Evolutionary conservation across 2,888 invertebrate genomes (phyloP).

Genomic region (Melanargia galathea): DNA sequence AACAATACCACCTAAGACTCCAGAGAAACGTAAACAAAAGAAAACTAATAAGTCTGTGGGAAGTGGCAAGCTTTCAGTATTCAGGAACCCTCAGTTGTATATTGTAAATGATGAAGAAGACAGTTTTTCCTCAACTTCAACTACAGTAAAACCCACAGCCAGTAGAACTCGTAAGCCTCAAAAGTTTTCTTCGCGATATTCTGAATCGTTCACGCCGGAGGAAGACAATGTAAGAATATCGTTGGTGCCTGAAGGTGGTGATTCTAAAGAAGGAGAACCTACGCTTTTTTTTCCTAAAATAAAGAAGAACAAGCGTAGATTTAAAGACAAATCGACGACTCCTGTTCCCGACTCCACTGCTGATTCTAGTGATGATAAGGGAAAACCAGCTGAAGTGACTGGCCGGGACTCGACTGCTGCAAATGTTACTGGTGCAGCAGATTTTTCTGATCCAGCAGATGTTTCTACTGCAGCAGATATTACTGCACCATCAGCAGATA

Average conservation of each 20-base stretch:
- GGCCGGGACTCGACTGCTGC: conserved; percentile 29
- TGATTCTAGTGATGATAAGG: conserved; percentile 31
- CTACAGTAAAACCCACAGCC: conserved; percentile 27
- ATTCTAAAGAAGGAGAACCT: conserved; percentile 60
- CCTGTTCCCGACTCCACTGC: conserved; percentile 28
- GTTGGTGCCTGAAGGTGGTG: conserved; percentile 56
- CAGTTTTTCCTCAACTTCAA: conserved; percentile 40
- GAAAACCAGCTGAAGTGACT: conserved; percentile 22
- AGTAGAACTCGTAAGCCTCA: conserved; percentile 31
- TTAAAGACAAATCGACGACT: conserved; percentile 44
- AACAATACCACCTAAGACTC: conserved; percentile 37
- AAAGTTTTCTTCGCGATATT: conserved; percentile 51
- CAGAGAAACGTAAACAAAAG: conserved; percentile 37
- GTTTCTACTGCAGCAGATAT: conserved; percentile 26
- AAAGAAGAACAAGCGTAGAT: conserved; percentile 54
- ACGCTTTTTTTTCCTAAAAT: conserved; percentile 67
- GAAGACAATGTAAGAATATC: conserved; percentile 61
- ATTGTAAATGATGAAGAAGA: conserved; percentile 57
- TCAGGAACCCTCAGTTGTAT: conserved; percentile 64
- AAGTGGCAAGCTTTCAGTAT: conserved; percentile 63
- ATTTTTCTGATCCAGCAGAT: conserved; percentile 27
- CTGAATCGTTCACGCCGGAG: conserved; percentile 36
- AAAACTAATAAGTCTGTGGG: conserved; percentile 46
- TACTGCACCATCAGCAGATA: conserved; percentile 30
- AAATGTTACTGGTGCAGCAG: conserved; percentile 24